Percentiles rank a stretch among this genome's conserved stretches.
Conservation (phyloP, 2,113 vertebrate genomes). For the Macquaria ambigua region DNA sequence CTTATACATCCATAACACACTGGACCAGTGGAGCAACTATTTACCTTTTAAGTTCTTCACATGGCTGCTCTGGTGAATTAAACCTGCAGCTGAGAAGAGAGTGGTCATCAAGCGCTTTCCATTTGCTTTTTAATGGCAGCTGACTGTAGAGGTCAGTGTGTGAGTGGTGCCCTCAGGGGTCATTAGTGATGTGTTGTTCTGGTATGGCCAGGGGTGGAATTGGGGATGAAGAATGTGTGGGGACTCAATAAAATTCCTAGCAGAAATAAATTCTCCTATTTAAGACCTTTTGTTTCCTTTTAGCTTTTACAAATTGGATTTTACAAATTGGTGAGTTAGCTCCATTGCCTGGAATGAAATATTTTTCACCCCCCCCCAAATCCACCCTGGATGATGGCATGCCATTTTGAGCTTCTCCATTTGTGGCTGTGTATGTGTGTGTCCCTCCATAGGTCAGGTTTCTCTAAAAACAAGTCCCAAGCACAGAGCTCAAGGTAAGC, state of each 20-base stretch:
- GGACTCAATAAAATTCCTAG: constrained; percentile 6
- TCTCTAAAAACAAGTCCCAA: constrained; percentile 81
- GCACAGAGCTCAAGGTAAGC: constrained; percentile 82
- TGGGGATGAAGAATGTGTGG: constrained; percentile 48
- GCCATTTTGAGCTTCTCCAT: constrained; percentile 79
- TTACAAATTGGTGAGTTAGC: constrained; percentile 63
- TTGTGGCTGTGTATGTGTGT: constrained; percentile 78
- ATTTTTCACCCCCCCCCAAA: constrained; percentile 49
- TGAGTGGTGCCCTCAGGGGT: constrained; percentile 51
- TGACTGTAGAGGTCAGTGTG: constrained; percentile 47
- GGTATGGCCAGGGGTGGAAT: constrained; percentile 66
- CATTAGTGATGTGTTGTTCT: constrained; percentile 62
- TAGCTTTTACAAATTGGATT: constrained; percentile 63
- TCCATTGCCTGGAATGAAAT: constrained; percentile 31
- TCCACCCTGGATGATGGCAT: constrained; percentile 73
- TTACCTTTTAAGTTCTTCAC: constrained; percentile 13
- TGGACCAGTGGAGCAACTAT: constrained; percentile 3
- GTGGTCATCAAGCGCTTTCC: constrained; percentile 75
- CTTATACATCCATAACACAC: constrained; percentile 12
- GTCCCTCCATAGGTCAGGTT: constrained; percentile 80
- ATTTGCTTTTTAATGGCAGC: constrained; percentile 56
- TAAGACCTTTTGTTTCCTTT: constrained; percentile 26
- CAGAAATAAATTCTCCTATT: constrained; percentile 2
- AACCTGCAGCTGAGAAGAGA: constrained; percentile 19
- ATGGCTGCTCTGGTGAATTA: constrained; percentile 26